Evolutionary conservation across 2,888 invertebrate species (phyloP), one percentile per base, ranked within the genome.

Genomic region (Corbicula japonica): DNA sequence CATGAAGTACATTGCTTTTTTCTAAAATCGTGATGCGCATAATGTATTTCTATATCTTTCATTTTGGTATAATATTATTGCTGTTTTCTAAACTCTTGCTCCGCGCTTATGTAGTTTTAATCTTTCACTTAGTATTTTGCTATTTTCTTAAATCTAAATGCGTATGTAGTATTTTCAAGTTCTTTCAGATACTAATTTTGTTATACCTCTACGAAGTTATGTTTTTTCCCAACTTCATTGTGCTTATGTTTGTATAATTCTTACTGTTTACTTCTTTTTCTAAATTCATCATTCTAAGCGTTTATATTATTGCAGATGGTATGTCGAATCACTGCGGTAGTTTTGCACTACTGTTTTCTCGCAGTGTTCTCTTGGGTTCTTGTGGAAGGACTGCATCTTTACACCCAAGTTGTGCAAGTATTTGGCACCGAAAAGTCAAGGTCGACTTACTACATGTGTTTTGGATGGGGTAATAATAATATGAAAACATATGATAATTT

Each of bases 301-400:
- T 52, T 21, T 10, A 21, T 72, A 44, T 32, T 46, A 15, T 74
- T 81, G 1, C 70, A 90, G 90, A 61, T 80, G 10, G 80, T 87
- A 18, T 90, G 90, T 73, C 78, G 86, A 6, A 41, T 86, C 15
- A 84, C 87, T 12, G 89, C 89, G 0, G 32, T 88, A 2, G 30
- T 88, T 0, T 76, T 90, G 3, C 89, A 90, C 71, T 89, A 88
- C 63, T 85, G 83, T 54, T 89, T 88, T 76, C 80, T 83, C 6
- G 80, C 88, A 10, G 82, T 88, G 15, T 90, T 90, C 70, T 74
- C 84, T 15, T 90, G 90, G 90, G 90, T 89, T 88, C 61, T 90
- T 44, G 88, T 88, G n/a, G 90, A 90, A 62, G 90, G 90, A 12
- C 61, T 90, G 2, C 89, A 89, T 54, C 86, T 90, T 6, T 90